A percentile compares a stretch with the other conserved stretches of the same genome.
These are phyloP conservation scores for Liposcelis brunnea DNA, from an alignment of 2,888 invertebrate genomes.

Conservation along the genomic window DNA sequence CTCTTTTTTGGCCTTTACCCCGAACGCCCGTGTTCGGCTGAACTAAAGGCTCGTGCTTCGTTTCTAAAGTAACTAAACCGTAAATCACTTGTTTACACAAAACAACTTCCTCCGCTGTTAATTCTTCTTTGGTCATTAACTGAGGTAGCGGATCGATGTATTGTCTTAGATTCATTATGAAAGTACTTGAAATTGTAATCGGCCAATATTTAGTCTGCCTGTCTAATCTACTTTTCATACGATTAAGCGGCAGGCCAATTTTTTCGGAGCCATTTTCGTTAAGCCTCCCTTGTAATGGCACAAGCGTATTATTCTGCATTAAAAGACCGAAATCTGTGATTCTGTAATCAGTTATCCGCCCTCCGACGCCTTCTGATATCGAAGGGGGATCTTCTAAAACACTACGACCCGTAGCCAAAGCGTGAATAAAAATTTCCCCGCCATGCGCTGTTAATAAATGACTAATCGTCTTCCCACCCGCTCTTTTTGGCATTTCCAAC, in stretches of 20 bases:
- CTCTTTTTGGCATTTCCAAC: slow-evolving; percentile 67
- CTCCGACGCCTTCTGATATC: slow-evolving; percentile 86
- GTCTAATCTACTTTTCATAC: slow-evolving; percentile 50
- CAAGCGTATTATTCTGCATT: slow-evolving; percentile 66
- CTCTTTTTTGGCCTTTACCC: slow-evolving; percentile 38
- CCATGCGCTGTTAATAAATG: slow-evolving; percentile 88
- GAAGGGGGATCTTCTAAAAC: slow-evolving; percentile 90
- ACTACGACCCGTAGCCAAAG: slow-evolving; percentile 64
- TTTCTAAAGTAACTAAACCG: slow-evolving; percentile 61
- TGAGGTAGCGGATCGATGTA: slow-evolving; percentile 65
- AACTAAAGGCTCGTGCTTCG: slow-evolving; percentile 64
- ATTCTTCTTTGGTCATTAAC: slow-evolving; percentile 60
- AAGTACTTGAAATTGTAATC: slow-evolving; percentile 71
- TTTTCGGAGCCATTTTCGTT: slow-evolving; percentile 14
- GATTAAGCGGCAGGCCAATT: slow-evolving; percentile 30
- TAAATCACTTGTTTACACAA: slow-evolving; percentile 75
- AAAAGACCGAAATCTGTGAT: slow-evolving; percentile 71
- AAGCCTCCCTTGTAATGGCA: slow-evolving; percentile 43
- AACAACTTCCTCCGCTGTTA: slow-evolving; percentile 71
- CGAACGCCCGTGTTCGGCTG: slow-evolving; percentile 44
- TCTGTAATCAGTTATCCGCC: slow-evolving; percentile 83
- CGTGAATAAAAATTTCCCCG: slow-evolving; percentile 90
- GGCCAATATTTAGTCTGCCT: slow-evolving; percentile 77
- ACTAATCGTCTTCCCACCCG: slow-evolving; percentile 73
- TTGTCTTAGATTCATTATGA: slow-evolving; percentile 73